A percentile compares a stretch with the other conserved stretches of the same genome.
These are phyloP conservation scores for Drosophila grimshawi DNA, from an alignment of 1,140 invertebrate genomes.

Conservation along the genomic window DNA sequence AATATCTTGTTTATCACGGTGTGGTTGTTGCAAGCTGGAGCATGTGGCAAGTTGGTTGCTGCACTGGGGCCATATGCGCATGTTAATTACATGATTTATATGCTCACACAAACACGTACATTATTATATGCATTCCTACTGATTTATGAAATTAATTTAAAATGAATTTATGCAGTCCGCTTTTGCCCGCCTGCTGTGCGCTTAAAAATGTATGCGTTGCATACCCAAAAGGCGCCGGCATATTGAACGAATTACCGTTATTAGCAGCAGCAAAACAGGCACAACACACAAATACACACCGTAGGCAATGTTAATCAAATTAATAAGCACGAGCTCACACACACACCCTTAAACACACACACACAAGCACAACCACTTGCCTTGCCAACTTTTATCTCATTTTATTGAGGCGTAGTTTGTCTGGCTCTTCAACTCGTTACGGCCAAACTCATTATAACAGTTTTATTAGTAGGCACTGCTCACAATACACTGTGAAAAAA, in stretches of 20 bases:
- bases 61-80: conserved; percentile 40
- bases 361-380: conserved; percentile 11
- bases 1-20: conserved; percentile 80
- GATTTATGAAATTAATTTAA: conserved; percentile 82
- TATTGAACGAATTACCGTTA: conserved; percentile 17
- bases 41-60: conserved; percentile 22
- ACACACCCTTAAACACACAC: conserved; percentile 6
- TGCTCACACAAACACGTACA: conserved; percentile 67
- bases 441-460: conserved; percentile 72
- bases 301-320: conserved; percentile 52
- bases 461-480: conserved; percentile 69
- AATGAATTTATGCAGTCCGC: conserved; percentile 53
- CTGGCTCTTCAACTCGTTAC: conserved; percentile 21
- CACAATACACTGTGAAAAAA: conserved; percentile 25
- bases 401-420: conserved; percentile 51
- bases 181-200: not conserved
- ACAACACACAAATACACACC: conserved; percentile 3
- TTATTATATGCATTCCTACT: conserved; percentile 61
- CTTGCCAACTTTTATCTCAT: conserved; percentile 44
- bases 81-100: conserved; percentile 83
- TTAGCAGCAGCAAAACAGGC: conserved; percentile 19
- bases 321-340: conserved; percentile 39
- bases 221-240: conserved; percentile 53
- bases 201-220: conserved; percentile 60
- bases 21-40: conserved; percentile 22